Evolutionary conservation across 1,140 invertebrate species (phyloP).

Genomic region (Chironomus striatipennis): DNA sequence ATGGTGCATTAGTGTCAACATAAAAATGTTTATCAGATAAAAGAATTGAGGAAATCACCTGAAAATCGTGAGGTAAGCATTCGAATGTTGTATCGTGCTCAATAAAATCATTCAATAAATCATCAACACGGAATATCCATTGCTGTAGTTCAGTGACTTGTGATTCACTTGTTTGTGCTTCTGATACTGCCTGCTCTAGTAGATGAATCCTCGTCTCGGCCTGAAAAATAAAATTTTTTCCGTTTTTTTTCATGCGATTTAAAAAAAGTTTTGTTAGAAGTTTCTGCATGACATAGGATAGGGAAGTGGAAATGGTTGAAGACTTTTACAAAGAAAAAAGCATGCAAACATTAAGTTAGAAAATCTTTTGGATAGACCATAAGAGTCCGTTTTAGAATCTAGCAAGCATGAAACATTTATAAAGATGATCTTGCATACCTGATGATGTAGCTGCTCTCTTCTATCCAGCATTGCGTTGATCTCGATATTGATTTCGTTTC

Average conservation of each 20-base stretch:
- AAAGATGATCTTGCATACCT: slow-evolving; percentile 41
- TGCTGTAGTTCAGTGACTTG: slow-evolving; percentile 66
- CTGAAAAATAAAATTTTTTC: slow-evolving; percentile 39
- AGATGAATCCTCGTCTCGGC: slow-evolving; percentile 60
- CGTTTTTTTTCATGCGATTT: background rate
- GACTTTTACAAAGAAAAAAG: background rate
- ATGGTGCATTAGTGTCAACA: background rate
- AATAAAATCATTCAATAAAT: slow-evolving; percentile 59
- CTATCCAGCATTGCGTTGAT: slow-evolving; percentile 55
- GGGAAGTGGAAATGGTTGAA: background rate
- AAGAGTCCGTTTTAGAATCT: background rate
- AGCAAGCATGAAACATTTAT: background rate
- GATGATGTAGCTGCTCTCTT: slow-evolving; percentile 57
- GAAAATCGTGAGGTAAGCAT: slow-evolving; percentile 70
- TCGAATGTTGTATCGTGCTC: slow-evolving; percentile 71
- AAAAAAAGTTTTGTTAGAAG: background rate
- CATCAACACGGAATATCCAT: slow-evolving; percentile 64
- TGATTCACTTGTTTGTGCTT: slow-evolving; percentile 70
- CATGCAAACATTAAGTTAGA: background rate
- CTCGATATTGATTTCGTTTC: slow-evolving; percentile 57
- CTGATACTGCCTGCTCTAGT: slow-evolving; percentile 64
- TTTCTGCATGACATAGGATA: too few relatives aligned
- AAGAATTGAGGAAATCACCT: slow-evolving; percentile 46
- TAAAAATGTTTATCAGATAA: background rate
- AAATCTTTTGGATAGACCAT: background rate